phyloP scores from a whole-genome alignment of 2,888 invertebrate genomes.

The Catocala sponsa region DNA sequence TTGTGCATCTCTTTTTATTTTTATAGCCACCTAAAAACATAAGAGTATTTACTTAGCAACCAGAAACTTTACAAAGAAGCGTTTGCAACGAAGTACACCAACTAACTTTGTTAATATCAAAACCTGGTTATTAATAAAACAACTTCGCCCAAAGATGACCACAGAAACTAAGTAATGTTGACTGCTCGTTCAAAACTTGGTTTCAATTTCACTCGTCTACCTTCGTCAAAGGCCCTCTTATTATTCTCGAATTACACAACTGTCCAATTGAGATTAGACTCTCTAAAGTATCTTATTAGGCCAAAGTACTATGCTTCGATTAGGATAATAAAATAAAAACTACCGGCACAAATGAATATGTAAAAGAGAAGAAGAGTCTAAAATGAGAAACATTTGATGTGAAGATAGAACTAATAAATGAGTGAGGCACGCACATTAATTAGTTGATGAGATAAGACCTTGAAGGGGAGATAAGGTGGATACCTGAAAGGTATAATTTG shows the following conservation, averaged over 20 bases:
- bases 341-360: not conserved
- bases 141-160: constrained; percentile 48
- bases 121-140: constrained; percentile 47
- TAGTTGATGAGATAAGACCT: constrained; percentile 57
- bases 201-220: constrained; percentile 48
- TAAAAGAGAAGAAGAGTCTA: constrained; percentile 13
- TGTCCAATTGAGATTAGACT: constrained; percentile 39
- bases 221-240: constrained; percentile 50
- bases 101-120: constrained; percentile 37
- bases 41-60: too few relatives aligned
- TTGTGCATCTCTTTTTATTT: too few relatives aligned
- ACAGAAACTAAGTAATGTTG: constrained; percentile 45
- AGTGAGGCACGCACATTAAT: constrained; percentile 54
- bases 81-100: constrained; percentile 22
- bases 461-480: constrained; percentile 55
- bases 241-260: constrained; percentile 49
- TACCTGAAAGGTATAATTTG: constrained; percentile 65
- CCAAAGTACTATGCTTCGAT: constrained; percentile 1
- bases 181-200: constrained; percentile 44
- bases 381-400: constrained; percentile 36
- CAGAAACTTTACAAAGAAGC: constrained; percentile 8
- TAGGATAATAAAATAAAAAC: not conserved
- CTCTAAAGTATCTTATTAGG: constrained; percentile 25
- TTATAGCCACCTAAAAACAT: too few relatives aligned
- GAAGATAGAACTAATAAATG: constrained; percentile 48